Evolutionary conservation across 2,797 vertebrate genomes (phyloP).

Genomic region (Lerista edwardsae): DNA sequence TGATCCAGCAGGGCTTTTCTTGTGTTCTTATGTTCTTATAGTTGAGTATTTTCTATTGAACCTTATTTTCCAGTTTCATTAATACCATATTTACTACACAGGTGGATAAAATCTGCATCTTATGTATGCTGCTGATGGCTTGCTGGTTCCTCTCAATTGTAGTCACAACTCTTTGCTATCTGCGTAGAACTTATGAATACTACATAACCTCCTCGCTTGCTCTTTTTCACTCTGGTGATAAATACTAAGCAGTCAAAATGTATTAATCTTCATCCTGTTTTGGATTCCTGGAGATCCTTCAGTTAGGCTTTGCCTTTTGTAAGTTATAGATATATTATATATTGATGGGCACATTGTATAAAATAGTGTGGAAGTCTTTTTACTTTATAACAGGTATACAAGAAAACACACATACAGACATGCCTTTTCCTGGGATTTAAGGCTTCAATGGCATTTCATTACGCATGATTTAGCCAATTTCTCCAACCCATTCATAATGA

Average conservation of each 20-base stretch:
- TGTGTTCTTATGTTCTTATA: too few relatives aligned
- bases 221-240: neutral
- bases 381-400: neutral
- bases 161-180: neutral
- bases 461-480: neutral
- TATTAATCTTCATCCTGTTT: neutral
- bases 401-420: rapidly evolving
- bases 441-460: conserved; percentile 8
- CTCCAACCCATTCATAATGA: conserved; percentile 17
- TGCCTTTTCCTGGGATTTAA: neutral
- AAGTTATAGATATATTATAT: conserved; percentile 5
- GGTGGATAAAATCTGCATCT: neutral
- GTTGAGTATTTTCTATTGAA: neutral
- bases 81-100: neutral
- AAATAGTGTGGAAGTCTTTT: conserved; percentile 6
- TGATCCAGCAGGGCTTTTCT: too few relatives aligned
- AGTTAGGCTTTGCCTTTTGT: neutral
- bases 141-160: neutral
- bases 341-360: neutral
- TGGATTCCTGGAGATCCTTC: neutral
- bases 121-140: neutral
- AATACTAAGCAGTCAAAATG: neutral
- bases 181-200: neutral
- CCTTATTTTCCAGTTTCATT: neutral
- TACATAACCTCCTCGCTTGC: neutral